phyloP scores from a whole-genome alignment of 2,888 invertebrate genomes.

The Melipona beecheii region DNA sequence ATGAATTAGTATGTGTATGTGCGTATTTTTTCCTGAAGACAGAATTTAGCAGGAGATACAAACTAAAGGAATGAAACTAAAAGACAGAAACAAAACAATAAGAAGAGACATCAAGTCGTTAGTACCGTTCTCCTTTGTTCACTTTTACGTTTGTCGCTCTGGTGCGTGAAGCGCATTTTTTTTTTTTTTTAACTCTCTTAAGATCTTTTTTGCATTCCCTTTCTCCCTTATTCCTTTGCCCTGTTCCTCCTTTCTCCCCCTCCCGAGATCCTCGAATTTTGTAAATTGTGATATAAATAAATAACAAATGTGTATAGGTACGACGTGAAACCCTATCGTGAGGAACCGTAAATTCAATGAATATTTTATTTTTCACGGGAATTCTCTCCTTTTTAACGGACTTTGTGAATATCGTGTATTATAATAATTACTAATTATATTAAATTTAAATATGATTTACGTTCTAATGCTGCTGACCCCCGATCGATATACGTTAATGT shows the following conservation, averaged over 20 bases:
- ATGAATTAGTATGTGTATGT: slow-evolving; percentile 24
- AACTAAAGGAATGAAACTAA: slow-evolving; percentile 35
- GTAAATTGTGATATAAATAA: slow-evolving; percentile 84
- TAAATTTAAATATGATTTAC: slow-evolving; percentile 82
- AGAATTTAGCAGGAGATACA: slow-evolving; percentile 31
- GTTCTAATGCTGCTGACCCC: slow-evolving; percentile 77
- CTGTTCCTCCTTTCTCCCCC: background rate
- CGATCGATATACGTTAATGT: slow-evolving; percentile 58
- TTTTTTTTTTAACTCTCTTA: slow-evolving; percentile 43
- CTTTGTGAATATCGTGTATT: slow-evolving; percentile 84
- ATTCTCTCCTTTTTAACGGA: slow-evolving; percentile 78
- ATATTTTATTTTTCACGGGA: slow-evolving; percentile 77
- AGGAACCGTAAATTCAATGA: slow-evolving; percentile 78
- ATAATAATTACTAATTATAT: slow-evolving; percentile 83
- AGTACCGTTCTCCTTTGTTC: slow-evolving; percentile 65
- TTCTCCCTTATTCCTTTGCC: slow-evolving; percentile 11
- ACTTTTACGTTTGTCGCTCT: slow-evolving; percentile 53
- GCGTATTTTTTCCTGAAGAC: slow-evolving; percentile 23
- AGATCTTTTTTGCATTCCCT: slow-evolving; percentile 40
- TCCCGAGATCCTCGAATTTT: slow-evolving; percentile 77
- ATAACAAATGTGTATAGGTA: slow-evolving; percentile 82
- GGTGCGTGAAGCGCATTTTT: slow-evolving; percentile 57
- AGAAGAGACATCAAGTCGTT: slow-evolving; percentile 64
- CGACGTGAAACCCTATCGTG: slow-evolving; percentile 71
- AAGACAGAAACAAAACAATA: slow-evolving; percentile 47